Evolutionary conservation across 2,797 vertebrate genomes (phyloP), one percentile per base, ranked within the genome.

Genomic region (Schizopygopsis pylzovi): DNA sequence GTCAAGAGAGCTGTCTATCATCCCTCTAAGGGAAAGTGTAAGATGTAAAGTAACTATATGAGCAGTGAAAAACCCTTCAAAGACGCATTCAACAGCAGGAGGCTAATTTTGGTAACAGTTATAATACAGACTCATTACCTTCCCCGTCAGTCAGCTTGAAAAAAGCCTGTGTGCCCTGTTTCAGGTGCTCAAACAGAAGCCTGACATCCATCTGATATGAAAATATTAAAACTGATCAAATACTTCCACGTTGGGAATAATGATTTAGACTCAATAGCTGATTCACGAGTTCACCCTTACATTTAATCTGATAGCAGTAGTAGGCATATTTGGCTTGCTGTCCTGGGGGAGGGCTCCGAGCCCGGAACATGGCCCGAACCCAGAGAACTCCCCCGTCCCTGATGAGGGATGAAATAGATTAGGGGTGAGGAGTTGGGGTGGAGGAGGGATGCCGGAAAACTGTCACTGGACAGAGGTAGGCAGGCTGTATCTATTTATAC

Each of bases 61-160:
- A 81, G 61, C 25, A 9, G 28, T 28, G 67, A 88, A 83, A 75
- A 85, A 54, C 33, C 76, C 81, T 73, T 88, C 59, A 63, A 81
- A 81, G 59, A 67, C 11, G 37, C 45, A 63, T 65, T 83, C 76
- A 83, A 68, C 76, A 81, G 85, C 76, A 68, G 81, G 79, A 83
- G 71, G 72, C 67, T 87, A 80, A 88, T 88, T 83, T 90, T 73
- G 84, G 84, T 52, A 85, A 83, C 84, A 81, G 76, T 33, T 59
- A 83, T 68, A 84, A 78, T 83, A 67, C 80, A 80, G 80, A 59
- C 77, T 83, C 85, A 87, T 87, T 88, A 88, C 79, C 81, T 82
- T 65, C 59, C 70, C 83, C 54, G 47, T 87, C 87, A 87, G 80
- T 73, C 78, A 79, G 65, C 37, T 72, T 28, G 47, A 79, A 73